These are phyloP conservation scores for Tenthredo mesomela DNA, from an alignment of 2,888 invertebrate species.

Conservation along the genomic window DNA sequence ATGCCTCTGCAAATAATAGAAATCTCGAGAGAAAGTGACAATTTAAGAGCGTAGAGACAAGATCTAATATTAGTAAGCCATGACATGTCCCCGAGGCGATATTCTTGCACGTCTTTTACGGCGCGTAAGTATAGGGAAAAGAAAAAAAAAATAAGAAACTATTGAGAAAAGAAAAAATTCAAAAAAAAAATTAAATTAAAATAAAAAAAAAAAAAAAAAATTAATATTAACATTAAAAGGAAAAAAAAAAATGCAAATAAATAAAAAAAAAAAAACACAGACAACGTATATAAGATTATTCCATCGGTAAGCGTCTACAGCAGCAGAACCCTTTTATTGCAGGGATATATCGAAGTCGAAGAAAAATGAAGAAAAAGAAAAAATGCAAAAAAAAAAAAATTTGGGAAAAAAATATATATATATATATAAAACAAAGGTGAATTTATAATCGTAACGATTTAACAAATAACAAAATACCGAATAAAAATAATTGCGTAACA, in stretches of 20 bases:
- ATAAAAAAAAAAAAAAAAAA: background rate
- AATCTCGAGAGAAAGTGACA: slow-evolving; percentile 38
- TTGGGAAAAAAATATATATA: slow-evolving; percentile 19
- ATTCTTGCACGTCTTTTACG: slow-evolving; percentile 5
- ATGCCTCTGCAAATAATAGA: slow-evolving; percentile 22
- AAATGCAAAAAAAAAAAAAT: slow-evolving; percentile 13
- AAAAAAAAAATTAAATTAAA: background rate
- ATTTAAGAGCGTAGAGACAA: slow-evolving; percentile 20
- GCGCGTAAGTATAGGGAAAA: background rate
- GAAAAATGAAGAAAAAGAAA: slow-evolving; percentile 17
- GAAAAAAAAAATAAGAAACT: background rate
- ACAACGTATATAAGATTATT: slow-evolving; percentile 18
- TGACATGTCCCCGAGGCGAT: slow-evolving; percentile 38
- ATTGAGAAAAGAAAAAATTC: background rate
- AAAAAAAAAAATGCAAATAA: slow-evolving; percentile 39
- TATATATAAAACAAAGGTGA: slow-evolving; percentile 46
- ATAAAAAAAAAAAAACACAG: slow-evolving; percentile 22
- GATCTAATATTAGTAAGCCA: slow-evolving; percentile 38
- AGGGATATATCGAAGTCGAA: slow-evolving; percentile 9
- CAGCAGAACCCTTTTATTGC: slow-evolving; percentile 19
- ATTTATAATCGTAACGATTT: slow-evolving; percentile 51
- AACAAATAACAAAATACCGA: slow-evolving; percentile 54
- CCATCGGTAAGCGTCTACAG: slow-evolving; percentile 31
- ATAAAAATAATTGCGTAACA: slow-evolving; percentile 54
- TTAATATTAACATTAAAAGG: background rate